Evolutionary conservation across 2,888 invertebrate species (phyloP).

Genomic region (Lissocephala sabroskyi): DNA sequence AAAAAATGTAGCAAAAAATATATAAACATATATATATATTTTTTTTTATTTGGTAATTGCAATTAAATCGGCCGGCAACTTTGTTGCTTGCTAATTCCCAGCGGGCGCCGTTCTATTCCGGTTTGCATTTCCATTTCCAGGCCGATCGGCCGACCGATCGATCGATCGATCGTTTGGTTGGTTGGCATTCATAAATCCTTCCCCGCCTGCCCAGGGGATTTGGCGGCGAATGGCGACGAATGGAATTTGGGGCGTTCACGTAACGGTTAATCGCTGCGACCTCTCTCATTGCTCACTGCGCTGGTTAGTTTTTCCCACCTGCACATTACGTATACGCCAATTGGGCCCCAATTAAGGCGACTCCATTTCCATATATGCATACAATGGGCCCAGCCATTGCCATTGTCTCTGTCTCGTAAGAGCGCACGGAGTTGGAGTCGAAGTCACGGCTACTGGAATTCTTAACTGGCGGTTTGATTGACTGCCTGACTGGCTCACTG

Average conservation of each 20-base stretch:
- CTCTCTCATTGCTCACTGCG: no score
- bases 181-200: no score
- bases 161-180: no score
- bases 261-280: conserved; percentile 20
- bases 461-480: conserved; percentile 9
- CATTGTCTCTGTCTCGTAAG: no score
- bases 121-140: conserved; percentile 1
- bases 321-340: conserved; percentile 56
- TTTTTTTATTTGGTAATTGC: conserved; percentile 1
- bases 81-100: no score
- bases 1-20: neutral
- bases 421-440: no score
- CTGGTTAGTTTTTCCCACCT: conserved; percentile 63
- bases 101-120: conserved; percentile 17
- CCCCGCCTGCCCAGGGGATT: no score
- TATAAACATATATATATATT: neutral
- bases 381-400: conserved; percentile 5
- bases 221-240: no score
- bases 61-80: no score
- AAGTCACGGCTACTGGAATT: neutral
- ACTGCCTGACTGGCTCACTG: no score
- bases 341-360: conserved; percentile 59
- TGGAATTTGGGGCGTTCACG: conserved; percentile 49
- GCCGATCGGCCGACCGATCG: neutral
- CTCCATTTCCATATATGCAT: conserved; percentile 19